A percentile compares a stretch with the other conserved stretches of the same genome.
phyloP scores from a whole-genome alignment of 2,888 invertebrate genomes.

The Lobophora halterata region DNA sequence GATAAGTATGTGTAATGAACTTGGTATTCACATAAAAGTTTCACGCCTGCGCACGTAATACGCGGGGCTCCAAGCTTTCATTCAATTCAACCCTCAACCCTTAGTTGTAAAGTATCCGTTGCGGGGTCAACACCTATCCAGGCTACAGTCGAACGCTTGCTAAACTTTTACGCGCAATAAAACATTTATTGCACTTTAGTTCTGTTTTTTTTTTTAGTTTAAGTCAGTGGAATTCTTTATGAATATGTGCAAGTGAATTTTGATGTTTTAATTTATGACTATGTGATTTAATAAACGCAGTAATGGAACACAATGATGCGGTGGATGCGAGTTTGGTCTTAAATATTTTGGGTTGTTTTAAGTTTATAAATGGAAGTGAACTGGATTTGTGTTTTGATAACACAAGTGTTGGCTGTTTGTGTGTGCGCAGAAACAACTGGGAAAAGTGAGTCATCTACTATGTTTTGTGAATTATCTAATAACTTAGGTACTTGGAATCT shows the following conservation, averaged over 20 bases:
- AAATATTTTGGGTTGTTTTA: constrained; percentile 45
- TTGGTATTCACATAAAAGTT: constrained; percentile 40
- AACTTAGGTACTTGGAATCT: too few species aligned
- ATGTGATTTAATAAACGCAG: constrained; percentile 41
- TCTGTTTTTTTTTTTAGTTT: background rate
- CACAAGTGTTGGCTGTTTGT: constrained; percentile 47
- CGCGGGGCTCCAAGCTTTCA: constrained; percentile 37
- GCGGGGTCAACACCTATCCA: constrained; percentile 34
- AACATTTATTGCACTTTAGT: background rate
- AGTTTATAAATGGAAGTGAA: constrained; percentile 75
- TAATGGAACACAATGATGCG: constrained; percentile 67
- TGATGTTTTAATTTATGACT: constrained; percentile 1
- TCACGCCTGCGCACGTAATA: constrained; percentile 56
- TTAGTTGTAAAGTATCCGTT: constrained; percentile 47
- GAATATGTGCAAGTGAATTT: background rate
- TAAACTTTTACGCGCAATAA: constrained; percentile 50
- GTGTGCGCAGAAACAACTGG: constrained; percentile 50
- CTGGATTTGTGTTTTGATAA: constrained; percentile 57
- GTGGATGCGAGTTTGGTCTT: constrained; percentile 43
- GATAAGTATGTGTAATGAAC: too few species aligned
- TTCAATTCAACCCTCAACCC: constrained; percentile 54
- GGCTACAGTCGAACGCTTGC: constrained; percentile 17
- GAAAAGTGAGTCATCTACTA: constrained; percentile 54
- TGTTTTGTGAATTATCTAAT: background rate
- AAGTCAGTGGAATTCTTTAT: constrained; percentile 9